Conservation (phyloP, 2,888 invertebrate genomes). For the Strigamia crassipes region DNA sequence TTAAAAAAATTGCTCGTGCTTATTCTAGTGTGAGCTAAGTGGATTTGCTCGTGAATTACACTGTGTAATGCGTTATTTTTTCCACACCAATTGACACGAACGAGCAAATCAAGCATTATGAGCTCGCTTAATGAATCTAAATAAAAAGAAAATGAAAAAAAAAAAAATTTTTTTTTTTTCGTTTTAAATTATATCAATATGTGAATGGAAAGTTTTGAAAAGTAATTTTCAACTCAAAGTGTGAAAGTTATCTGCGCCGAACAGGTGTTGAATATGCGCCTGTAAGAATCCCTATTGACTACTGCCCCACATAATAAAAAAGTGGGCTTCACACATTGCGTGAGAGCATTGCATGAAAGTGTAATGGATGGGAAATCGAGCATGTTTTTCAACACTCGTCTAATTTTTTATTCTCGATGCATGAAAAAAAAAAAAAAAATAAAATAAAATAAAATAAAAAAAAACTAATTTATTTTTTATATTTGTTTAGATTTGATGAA, state of each 20-base stretch:
- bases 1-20: background rate
- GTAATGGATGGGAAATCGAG: background rate
- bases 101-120: conserved; percentile 20
- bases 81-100: background rate
- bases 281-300: background rate
- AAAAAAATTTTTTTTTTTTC: no score
- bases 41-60: conserved; percentile 26
- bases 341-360: background rate
- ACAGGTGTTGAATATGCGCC: background rate
- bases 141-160: background rate
- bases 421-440: background rate
- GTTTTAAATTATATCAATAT: background rate
- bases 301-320: background rate
- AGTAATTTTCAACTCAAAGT: background rate
- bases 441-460: no score
- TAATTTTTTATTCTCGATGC: background rate
- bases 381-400: no score
- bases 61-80: conserved; percentile 27
- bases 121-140: background rate
- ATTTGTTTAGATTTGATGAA: background rate
- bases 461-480: no score
- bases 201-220: background rate
- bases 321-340: background rate
- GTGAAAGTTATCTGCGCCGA: background rate
- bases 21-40: conserved; percentile 19